A percentile compares a stretch with the other conserved stretches of the same genome.
These are phyloP conservation scores for Phaedon cochleariae DNA, from an alignment of 2,888 invertebrate species.

Conservation along the genomic window DNA sequence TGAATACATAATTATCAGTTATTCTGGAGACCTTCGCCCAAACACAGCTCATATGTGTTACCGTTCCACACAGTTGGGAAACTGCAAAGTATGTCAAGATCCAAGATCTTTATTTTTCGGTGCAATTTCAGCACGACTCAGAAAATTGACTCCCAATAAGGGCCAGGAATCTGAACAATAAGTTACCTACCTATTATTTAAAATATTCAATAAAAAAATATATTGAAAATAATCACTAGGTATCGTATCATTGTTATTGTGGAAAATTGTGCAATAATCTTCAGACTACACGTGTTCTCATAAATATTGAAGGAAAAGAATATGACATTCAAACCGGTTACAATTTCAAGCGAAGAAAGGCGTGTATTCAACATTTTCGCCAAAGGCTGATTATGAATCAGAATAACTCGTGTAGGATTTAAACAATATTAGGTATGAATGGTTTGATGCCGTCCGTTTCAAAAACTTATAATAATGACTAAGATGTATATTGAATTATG, in stretches of 20 bases:
- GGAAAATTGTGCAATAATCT: neutral
- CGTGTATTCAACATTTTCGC: neutral
- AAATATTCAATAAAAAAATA: no score
- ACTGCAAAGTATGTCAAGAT: neutral
- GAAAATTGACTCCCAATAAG: no score
- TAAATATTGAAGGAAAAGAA: neutral
- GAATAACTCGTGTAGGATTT: neutral
- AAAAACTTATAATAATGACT: no score
- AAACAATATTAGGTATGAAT: no score
- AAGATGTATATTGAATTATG: no score
- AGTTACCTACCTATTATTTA: no score
- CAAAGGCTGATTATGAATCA: neutral
- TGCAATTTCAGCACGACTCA: no score
- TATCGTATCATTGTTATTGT: neutral
- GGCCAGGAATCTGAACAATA: no score
- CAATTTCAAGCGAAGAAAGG: neutral
- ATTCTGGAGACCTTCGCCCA: neutral
- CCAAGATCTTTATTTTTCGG: neutral
- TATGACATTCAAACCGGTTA: neutral
- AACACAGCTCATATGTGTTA: neutral
- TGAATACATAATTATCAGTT: no score
- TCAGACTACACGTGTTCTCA: neutral
- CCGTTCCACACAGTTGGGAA: neutral
- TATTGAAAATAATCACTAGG: no score
- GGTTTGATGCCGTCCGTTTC: no score